Base-by-base conservation (phyloP, 2,797 vertebrate species). In the Heteromormyrus szaboi region DNA sequence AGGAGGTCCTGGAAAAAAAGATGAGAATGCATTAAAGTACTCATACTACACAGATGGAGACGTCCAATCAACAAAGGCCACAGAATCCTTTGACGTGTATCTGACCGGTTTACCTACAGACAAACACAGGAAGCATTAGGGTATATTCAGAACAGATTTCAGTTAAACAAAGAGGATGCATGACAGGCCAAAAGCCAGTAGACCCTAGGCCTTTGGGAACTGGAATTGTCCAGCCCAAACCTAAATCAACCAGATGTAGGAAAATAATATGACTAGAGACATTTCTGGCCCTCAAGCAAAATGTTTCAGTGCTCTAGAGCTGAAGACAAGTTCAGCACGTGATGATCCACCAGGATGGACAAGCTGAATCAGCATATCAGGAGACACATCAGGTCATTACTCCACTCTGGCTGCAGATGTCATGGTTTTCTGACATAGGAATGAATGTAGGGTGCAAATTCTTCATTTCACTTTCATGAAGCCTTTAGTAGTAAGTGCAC, bases 1-100 rank as follows among this genome's bases (percentile, higher is more conserved):
- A 0, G 98, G 98, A 56, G 97, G 97, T 92, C 97, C 98, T 99
- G 91, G 4, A 25, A 85, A 14, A 50, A 85, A 14, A 50, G 3
- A 25, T 22, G 46, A 44, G 41, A 25, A 44, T 22, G 44, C 46
- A 85, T 51, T 51, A 85, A 85, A 37, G 25, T 51, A 29, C 2
- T 29, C 12, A 54, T 51, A 17, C 7, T 29, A 14, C 84, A 85
- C 1, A 12, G 84, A 85, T 51, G 84, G 25, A 17, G 84, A 17
- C 3, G 0, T 86, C 48, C 4, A 41, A 1, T 56, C 14, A 53
- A 44, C 81, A n/a, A 50, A 50, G 29, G 29, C 12, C 5, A 17
- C 19, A 85, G 9, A 53, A 12, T 29, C 50, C 22, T 44, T 79
- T 44, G 12, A 79, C 5, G 2, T n/a, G 6, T 41, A 50, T 22